phyloP scores from a whole-genome alignment of 1,140 invertebrate species.

The Pachypsylla venusta region DNA sequence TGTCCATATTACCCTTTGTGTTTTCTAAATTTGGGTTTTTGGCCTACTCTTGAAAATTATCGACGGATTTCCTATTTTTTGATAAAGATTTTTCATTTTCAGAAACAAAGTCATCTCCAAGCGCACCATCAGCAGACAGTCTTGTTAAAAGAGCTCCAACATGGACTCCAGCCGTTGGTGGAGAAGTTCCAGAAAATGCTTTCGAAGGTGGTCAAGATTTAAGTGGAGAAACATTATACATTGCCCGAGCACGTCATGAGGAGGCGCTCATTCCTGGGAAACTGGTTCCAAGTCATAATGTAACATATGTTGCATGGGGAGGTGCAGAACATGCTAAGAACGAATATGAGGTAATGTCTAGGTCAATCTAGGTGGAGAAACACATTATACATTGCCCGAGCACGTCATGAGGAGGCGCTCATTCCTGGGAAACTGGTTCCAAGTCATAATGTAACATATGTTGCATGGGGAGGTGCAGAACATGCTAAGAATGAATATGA shows the following conservation, averaged over 20 bases:
- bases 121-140: background rate
- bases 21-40: no score
- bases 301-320: constrained; percentile 61
- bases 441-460: constrained; percentile 53
- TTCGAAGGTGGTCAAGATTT: constrained; percentile 53
- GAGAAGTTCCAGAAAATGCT: constrained; percentile 51
- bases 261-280: constrained; percentile 66
- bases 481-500: constrained; percentile 61
- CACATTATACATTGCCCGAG: constrained; percentile 55
- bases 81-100: no score
- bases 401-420: constrained; percentile 52
- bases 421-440: constrained; percentile 62
- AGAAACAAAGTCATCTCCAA: no score
- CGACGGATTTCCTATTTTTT: no score
- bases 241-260: constrained; percentile 53
- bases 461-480: constrained; percentile 62
- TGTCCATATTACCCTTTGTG: no score
- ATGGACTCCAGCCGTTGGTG: constrained; percentile 49
- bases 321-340: constrained; percentile 54
- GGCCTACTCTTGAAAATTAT: no score
- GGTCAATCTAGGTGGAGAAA: constrained; percentile 52
- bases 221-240: constrained; percentile 49
- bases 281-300: constrained; percentile 48
- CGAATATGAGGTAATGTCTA: constrained; percentile 51
- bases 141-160: background rate